These are phyloP conservation scores for Caenorhabditis sp. DNA, from an alignment of 2,888 invertebrate genomes.

Conservation along the genomic window DNA sequence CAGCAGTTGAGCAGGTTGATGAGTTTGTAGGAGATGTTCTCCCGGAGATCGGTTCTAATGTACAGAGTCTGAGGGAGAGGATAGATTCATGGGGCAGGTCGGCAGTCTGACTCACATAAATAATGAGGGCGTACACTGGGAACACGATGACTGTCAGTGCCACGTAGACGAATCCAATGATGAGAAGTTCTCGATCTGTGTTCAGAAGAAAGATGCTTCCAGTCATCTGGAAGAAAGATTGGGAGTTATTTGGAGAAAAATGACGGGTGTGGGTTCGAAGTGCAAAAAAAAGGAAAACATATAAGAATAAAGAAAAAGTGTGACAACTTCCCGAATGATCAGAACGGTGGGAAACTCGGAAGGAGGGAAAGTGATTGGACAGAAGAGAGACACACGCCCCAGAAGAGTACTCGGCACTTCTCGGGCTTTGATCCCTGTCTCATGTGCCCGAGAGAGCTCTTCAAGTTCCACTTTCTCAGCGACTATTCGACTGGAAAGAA, in stretches of 20 bases:
- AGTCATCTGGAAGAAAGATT: background rate
- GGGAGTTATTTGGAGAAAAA: background rate
- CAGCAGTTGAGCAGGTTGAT: slow-evolving; percentile 40
- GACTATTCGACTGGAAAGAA: background rate
- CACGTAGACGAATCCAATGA: slow-evolving; percentile 48
- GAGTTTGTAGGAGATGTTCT: slow-evolving; percentile 52
- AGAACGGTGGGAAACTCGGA: slow-evolving; percentile 10
- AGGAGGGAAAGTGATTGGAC: background rate
- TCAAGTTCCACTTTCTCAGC: background rate
- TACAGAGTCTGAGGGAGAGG: background rate
- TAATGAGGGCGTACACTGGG: slow-evolving; percentile 46
- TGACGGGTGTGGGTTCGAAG: too few relatives aligned
- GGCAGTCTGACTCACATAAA: slow-evolving; percentile 30
- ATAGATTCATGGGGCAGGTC: background rate
- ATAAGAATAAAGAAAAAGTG: background rate
- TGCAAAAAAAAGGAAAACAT: too few relatives aligned
- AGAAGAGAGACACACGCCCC: background rate
- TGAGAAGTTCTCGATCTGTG: slow-evolving; percentile 27
- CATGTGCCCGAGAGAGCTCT: background rate
- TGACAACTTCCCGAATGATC: background rate
- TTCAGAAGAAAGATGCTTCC: slow-evolving; percentile 7
- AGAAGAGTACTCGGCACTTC: slow-evolving; percentile 17
- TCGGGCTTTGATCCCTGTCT: slow-evolving; percentile 24
- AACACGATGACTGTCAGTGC: slow-evolving; percentile 19
- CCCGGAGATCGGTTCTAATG: slow-evolving; percentile 35